Evolutionary conservation across 2,888 invertebrate genomes (phyloP).

Genomic region (Dilophus febrilis): DNA sequence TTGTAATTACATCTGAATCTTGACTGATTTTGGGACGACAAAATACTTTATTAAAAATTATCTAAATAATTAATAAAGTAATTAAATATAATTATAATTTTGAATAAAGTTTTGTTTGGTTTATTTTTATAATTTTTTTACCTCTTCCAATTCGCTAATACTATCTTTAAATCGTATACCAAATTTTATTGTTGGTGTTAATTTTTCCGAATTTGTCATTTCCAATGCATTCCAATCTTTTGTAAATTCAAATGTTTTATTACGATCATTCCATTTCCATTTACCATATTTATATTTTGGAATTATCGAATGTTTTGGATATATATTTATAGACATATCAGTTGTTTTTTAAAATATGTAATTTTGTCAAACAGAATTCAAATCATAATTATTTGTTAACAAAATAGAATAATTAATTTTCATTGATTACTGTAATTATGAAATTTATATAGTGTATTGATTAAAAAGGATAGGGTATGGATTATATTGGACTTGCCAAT

Average conservation of each 20-base stretch:
- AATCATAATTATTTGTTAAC: no score
- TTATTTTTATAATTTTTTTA: conserved; percentile 6
- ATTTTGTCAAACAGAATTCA: no score
- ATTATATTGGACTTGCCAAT: no score
- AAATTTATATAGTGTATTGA: no score
- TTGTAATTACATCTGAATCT: conserved; percentile 16
- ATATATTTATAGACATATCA: no score
- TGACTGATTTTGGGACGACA: conserved; percentile 12
- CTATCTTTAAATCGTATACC: conserved; percentile 18
- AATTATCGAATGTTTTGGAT: conserved; percentile 13
- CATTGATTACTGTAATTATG: no score
- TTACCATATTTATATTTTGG: conserved; percentile 20
- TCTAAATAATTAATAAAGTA: conserved; percentile 1
- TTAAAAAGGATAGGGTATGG: no score
- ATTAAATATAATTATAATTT: background rate
- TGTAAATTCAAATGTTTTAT: conserved; percentile 16
- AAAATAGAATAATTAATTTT: no score
- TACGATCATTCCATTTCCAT: conserved; percentile 20
- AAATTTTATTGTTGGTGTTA: conserved; percentile 10
- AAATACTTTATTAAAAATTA: conserved; percentile 12
- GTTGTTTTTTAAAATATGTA: no score
- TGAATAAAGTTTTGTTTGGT: background rate
- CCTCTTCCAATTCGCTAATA: conserved; percentile 23
- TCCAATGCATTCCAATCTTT: conserved; percentile 10
- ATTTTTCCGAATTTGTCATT: conserved; percentile 7